Evolutionary conservation across 2,888 invertebrate genomes (phyloP).

Genomic region (Synanthedon tipuliformis): DNA sequence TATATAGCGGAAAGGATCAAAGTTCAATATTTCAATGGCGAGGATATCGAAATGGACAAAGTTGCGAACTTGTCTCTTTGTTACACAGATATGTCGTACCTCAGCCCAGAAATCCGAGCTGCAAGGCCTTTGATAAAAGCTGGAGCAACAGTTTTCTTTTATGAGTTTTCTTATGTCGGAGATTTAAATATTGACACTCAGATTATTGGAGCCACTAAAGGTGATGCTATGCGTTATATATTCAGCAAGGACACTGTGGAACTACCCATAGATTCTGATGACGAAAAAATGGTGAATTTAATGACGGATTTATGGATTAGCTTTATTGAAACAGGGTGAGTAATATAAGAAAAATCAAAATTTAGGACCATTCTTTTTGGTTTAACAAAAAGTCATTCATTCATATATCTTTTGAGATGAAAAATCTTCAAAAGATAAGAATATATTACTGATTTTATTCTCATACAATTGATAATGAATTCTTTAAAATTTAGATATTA

Average conservation of each 20-base stretch:
- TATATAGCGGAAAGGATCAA: constrained; percentile 22
- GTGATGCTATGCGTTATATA: constrained; percentile 66
- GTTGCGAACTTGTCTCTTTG: constrained; percentile 24
- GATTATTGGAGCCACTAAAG: constrained; percentile 57
- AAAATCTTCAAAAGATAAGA: too few relatives aligned
- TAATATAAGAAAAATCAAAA: neutral
- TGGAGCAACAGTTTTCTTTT: constrained; percentile 62
- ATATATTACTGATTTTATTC: too few relatives aligned
- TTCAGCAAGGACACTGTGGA: constrained; percentile 33
- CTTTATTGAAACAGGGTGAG: constrained; percentile 68
- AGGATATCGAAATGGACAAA: constrained; percentile 18
- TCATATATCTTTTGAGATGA: too few relatives aligned
- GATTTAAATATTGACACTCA: constrained; percentile 48
- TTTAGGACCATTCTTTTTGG: neutral
- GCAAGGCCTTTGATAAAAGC: constrained; percentile 29
- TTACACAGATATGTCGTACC: constrained; percentile 38
- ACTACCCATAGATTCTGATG: constrained; percentile 14
- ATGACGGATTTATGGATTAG: constrained; percentile 42
- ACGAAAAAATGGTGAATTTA: constrained; percentile 19
- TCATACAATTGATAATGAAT: too few relatives aligned
- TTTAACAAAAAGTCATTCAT: too few relatives aligned
- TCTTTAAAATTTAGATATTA: too few relatives aligned
- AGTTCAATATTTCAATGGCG: constrained; percentile 32
- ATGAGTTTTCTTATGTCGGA: constrained; percentile 68
- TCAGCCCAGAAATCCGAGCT: constrained; percentile 33